Percentiles rank a stretch among this genome's conserved stretches.
Conservation (phyloP, 2,113 vertebrate genomes). For the Oreochromis aureus region DNA sequence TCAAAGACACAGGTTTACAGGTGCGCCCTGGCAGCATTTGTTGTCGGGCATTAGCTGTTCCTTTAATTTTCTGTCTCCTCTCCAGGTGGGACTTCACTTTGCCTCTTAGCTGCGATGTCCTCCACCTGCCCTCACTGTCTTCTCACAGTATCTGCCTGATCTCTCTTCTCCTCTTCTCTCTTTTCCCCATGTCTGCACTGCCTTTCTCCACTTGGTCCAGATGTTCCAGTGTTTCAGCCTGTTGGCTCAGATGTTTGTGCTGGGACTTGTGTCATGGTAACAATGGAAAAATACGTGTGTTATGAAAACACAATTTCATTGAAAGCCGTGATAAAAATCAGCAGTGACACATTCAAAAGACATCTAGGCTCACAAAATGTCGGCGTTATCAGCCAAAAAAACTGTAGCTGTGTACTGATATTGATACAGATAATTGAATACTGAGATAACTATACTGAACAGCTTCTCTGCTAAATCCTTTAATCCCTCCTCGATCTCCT, state of each 20-base stretch:
- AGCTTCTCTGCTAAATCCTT: neutral
- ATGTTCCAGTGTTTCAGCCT: conserved; percentile 59
- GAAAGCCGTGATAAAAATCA: neutral
- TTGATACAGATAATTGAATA: neutral
- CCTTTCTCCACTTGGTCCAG: conserved; percentile 62
- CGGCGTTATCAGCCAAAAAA: neutral
- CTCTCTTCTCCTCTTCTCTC: neutral
- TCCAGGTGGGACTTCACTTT: neutral
- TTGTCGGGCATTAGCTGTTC: neutral
- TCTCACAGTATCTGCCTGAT: neutral
- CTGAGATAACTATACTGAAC: neutral
- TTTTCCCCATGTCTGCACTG: conserved; percentile 18
- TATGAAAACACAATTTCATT: conserved; percentile 30
- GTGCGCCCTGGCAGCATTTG: neutral
- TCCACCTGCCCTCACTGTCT: conserved; percentile 15
- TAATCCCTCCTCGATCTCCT: neutral
- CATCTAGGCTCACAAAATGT: neutral
- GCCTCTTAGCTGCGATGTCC: neutral
- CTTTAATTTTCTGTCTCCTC: neutral
- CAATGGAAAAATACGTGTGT: conserved; percentile 44
- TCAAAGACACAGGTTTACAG: neutral
- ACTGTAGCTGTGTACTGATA: neutral
- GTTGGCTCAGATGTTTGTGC: conserved; percentile 35
- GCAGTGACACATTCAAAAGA: neutral
- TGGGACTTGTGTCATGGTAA: conserved; percentile 54